Conservation (phyloP, 2,113 vertebrate species). For the Chloroceryle aenea region DNA sequence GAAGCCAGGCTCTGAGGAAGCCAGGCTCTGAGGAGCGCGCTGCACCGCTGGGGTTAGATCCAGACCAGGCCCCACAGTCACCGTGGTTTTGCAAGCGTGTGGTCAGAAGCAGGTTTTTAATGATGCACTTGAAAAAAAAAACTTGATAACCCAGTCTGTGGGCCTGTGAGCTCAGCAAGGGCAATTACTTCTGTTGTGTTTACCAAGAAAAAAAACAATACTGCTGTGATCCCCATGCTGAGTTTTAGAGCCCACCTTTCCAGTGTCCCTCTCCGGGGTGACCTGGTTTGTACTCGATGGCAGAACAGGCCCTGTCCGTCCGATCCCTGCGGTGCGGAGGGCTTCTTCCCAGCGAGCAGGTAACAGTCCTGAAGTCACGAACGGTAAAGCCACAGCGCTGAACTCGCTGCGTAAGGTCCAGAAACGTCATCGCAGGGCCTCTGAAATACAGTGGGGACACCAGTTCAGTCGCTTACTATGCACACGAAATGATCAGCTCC, state of each 20-base stretch:
- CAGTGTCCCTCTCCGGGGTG: not conserved
- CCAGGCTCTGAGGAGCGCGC: too few species aligned
- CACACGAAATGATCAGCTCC: accelerated
- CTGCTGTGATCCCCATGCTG: not conserved
- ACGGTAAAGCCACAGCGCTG: not conserved
- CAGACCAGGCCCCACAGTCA: not conserved
- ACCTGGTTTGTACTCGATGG: not conserved
- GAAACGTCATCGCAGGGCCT: not conserved
- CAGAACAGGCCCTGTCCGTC: not conserved
- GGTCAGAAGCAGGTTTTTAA: not conserved
- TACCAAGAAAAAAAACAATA: not conserved
- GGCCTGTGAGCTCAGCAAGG: not conserved
- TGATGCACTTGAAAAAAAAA: not conserved
- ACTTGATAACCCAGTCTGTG: not conserved
- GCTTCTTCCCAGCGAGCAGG: not conserved
- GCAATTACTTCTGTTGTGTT: accelerated
- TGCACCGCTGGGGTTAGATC: accelerated
- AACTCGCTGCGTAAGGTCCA: not conserved
- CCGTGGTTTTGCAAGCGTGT: accelerated
- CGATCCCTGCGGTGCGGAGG: not conserved
- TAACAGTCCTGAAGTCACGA: not conserved
- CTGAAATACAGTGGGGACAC: not conserved
- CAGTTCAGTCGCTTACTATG: not conserved
- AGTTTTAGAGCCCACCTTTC: not conserved
- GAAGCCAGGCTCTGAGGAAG: not conserved